These are phyloP conservation scores for Ooceraea biroi DNA, from an alignment of 1,140 invertebrate genomes.

Conservation along the genomic window DNA sequence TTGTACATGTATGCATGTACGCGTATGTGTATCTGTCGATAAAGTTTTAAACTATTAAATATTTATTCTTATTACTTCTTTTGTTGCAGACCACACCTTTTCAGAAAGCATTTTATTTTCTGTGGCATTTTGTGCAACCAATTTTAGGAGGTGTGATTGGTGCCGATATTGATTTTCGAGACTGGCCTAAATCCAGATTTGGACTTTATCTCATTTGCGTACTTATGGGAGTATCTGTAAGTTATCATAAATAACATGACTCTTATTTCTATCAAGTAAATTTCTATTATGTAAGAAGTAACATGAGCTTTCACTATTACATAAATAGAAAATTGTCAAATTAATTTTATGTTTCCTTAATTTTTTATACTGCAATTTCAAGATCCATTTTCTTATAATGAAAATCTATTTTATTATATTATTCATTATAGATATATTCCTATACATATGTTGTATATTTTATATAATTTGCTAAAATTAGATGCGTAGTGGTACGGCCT, in stretches of 20 bases:
- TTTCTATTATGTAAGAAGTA: too few relatives aligned
- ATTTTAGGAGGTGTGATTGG: conserved; percentile 81
- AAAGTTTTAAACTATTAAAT: too few relatives aligned
- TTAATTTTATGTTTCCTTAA: conserved; percentile 18
- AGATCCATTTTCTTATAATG: neutral
- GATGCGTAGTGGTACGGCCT: conserved; percentile 73
- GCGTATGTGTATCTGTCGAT: too few relatives aligned
- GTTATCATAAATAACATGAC: conserved; percentile 37
- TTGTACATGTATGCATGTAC: too few relatives aligned
- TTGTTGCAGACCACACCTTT: conserved; percentile 73
- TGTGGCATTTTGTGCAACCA: conserved; percentile 83
- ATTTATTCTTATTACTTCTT: neutral
- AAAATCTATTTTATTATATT: neutral
- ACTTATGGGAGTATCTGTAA: conserved; percentile 78
- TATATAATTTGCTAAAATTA: conserved; percentile 54
- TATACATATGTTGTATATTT: neutral
- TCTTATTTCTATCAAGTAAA: neutral
- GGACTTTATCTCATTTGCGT: conserved; percentile 75
- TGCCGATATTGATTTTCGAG: conserved; percentile 79
- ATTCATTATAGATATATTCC: neutral
- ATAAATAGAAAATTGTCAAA: neutral
- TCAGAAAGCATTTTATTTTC: conserved; percentile 67
- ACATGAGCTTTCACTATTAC: too few relatives aligned
- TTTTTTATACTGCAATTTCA: conserved; percentile 12
- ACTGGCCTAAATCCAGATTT: conserved; percentile 77